Base-by-base conservation (phyloP, 2,113 vertebrate species). In the Craseonycteris thonglongyai region DNA sequence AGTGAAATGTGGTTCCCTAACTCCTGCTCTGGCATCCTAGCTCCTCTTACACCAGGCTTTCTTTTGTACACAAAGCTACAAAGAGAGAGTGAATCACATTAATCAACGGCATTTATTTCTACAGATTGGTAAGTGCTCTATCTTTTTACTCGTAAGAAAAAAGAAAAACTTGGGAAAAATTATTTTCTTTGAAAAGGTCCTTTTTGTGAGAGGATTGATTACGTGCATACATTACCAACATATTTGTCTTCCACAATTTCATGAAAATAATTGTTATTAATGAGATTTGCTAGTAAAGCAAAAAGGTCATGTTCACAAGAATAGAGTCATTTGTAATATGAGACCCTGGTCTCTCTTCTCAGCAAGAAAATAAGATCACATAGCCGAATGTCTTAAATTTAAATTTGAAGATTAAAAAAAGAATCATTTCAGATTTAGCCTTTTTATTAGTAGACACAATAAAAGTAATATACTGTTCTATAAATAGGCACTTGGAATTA, bases 251-350 rank as follows among this genome's bases (percentile, higher is more conserved):
- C 83, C 35, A 76, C 69, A 75, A 84, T 92, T 96, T 94, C 56
- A 58, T 75, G 92, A 95, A 93, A 87, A 93, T 87, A 68, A 79
- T 87, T 94, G 68, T 87, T 76, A 68, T 91, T 80, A 80, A 95
- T 83, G 58, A 87, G 40, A 91, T 86, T 93, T 91, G 63, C 78
- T 87, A 59, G 56, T 69, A 93, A 93, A 92, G 82, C 58, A 63
- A 59, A 95, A 95, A 91, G 33, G 69, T 93, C 82, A 40, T 22
- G 80, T 58, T 69, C 30, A 83, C 28, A 89, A 79, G 51, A 79
- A 58, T 21, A 65, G 54, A 86, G 33, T 93, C 47, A 58, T 87
- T 93, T 91, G 76, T 84, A 68, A 79, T 63, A 75, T 38, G 69
- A 86, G 63, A 80, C 11, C 40, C 40, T 61, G 51, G 35, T 72